phyloP scores from a whole-genome alignment of 2,797 vertebrate genomes.

The Erithacus rubecula region DNA sequence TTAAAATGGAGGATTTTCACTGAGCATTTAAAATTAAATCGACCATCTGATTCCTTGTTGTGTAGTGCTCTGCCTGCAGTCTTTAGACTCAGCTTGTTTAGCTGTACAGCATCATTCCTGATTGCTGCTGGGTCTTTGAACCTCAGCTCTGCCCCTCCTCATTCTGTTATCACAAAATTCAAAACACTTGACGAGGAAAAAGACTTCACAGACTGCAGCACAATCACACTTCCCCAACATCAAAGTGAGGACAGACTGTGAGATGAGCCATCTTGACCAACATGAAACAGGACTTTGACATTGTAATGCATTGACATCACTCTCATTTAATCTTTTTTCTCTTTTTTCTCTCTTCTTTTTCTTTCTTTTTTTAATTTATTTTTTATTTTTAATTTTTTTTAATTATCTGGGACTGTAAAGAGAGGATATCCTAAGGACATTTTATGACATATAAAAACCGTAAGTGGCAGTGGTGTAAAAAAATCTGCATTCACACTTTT shows the following conservation, averaged over 20 bases:
- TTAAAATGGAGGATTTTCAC: slow-evolving; percentile 40
- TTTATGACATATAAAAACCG: background rate
- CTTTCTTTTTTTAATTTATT: background rate
- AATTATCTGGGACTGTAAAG: background rate
- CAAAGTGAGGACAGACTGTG: slow-evolving; percentile 25
- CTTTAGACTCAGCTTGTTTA: background rate
- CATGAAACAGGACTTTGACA: slow-evolving; percentile 61
- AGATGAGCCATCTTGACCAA: slow-evolving; percentile 39
- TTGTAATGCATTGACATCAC: background rate
- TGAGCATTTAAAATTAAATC: slow-evolving; percentile 29
- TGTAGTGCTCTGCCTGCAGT: background rate
- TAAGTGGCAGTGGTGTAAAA: background rate
- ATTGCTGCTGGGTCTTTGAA: background rate
- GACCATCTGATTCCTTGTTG: background rate
- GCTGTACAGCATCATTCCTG: background rate
- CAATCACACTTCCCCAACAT: background rate
- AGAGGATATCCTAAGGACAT: background rate
- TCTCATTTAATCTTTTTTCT: slow-evolving; percentile 1
- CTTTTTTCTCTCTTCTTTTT: background rate
- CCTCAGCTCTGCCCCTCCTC: background rate
- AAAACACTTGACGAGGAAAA: slow-evolving; percentile 17
- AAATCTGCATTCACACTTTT: background rate
- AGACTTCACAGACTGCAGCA: slow-evolving; percentile 27
- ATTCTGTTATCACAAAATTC: slow-evolving; percentile 35
- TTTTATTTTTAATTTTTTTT: no score